Evolutionary conservation across 2,113 vertebrate genomes (phyloP).

Genomic region (Zapornia atra): DNA sequence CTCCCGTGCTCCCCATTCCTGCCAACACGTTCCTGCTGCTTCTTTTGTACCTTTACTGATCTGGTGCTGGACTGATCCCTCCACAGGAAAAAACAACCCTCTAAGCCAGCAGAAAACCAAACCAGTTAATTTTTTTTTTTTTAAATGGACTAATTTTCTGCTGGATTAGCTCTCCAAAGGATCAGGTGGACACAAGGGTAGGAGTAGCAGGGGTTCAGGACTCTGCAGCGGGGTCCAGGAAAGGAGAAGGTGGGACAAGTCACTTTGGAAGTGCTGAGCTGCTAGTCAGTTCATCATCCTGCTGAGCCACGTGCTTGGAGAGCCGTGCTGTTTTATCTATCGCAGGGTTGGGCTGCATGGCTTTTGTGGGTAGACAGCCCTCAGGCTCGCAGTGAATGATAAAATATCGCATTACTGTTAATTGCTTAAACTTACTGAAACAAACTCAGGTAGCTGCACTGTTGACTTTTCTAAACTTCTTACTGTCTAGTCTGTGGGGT

Average conservation of each 20-base stretch:
- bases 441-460: conserved; percentile 77
- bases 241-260: neutral
- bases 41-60: neutral
- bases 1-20: neutral
- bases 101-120: neutral
- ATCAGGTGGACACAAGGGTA: neutral
- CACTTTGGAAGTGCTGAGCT: neutral
- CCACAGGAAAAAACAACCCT: neutral
- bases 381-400: neutral
- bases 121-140: neutral
- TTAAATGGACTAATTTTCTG: neutral
- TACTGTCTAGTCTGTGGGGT: conserved; percentile 19
- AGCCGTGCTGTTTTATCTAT: neutral
- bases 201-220: neutral
- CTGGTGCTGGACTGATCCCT: conserved; percentile 12
- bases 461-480: conserved; percentile 71
- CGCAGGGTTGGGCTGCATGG: neutral
- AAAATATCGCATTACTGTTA: conserved; percentile 20
- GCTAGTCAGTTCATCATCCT: neutral
- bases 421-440: conserved; percentile 23
- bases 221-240: neutral
- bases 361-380: neutral
- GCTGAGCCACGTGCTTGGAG: fast-evolving
- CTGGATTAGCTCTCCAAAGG: neutral
- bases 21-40: neutral